These are phyloP conservation scores for Mizuhopecten yessoensis DNA, from an alignment of 1,140 invertebrate species.

Conservation along the genomic window DNA sequence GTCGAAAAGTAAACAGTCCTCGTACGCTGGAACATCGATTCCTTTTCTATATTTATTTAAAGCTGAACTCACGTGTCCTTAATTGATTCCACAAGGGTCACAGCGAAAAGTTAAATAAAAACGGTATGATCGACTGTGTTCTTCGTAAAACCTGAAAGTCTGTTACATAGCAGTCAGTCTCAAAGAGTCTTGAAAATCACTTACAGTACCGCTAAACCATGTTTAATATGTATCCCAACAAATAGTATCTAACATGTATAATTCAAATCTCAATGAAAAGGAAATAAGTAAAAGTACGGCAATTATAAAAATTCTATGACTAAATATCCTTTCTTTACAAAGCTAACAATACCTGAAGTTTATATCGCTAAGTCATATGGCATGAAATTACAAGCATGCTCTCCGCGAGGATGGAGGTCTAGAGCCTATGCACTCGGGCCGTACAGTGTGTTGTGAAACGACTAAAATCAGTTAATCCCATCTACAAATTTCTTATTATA, in stretches of 20 bases:
- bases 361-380: background rate
- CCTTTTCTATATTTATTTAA: background rate
- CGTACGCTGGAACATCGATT: background rate
- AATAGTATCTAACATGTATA: too few relatives aligned
- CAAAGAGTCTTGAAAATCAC: too few relatives aligned
- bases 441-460: background rate
- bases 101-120: background rate
- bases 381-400: background rate
- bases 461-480: background rate
- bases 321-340: background rate
- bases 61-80: background rate
- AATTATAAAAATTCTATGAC: too few relatives aligned
- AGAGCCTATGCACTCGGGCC: background rate
- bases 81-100: background rate
- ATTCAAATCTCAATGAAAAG: too few relatives aligned
- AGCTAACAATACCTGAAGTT: background rate
- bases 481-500: conserved; percentile 9
- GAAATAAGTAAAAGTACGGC: too few relatives aligned
- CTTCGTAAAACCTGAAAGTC: too few relatives aligned
- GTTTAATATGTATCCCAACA: too few relatives aligned
- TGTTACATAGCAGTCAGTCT: too few relatives aligned
- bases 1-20: background rate
- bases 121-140: too few relatives aligned
- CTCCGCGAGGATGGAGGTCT: background rate
- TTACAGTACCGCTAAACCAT: too few relatives aligned